Conservation (phyloP, 2,888 invertebrate genomes). For the Lithophane socia region DNA sequence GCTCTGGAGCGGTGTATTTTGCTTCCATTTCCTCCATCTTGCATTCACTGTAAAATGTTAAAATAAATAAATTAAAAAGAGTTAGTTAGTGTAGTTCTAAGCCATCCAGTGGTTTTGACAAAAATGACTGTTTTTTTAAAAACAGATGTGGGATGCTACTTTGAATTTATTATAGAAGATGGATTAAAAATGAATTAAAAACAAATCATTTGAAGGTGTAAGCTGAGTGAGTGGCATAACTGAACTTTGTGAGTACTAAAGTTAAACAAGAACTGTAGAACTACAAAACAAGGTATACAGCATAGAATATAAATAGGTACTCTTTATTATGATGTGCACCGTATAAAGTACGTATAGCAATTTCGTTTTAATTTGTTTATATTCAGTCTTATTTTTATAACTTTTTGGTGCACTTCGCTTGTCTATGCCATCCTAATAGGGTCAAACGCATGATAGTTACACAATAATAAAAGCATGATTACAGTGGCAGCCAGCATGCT, state of each 20-base stretch:
- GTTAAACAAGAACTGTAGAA: no score
- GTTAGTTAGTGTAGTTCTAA: background rate
- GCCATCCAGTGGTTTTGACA: background rate
- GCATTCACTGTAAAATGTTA: conserved; percentile 13
- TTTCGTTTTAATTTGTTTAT: no score
- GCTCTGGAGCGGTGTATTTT: conserved; percentile 8
- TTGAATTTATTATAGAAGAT: background rate
- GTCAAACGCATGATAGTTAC: background rate
- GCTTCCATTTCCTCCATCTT: conserved; percentile 11
- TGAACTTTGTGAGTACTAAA: no score
- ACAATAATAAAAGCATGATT: background rate
- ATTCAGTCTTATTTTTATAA: no score
- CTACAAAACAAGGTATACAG: background rate
- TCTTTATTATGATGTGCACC: no score
- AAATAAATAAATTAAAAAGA: background rate
- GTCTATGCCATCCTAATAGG: background rate
- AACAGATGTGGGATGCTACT: background rate
- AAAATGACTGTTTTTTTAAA: background rate
- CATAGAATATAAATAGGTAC: no score
- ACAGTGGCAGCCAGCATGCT: background rate
- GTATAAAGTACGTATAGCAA: no score
- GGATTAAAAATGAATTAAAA: background rate
- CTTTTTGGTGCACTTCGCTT: background rate
- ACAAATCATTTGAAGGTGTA: background rate
- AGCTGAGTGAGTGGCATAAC: background rate